These are phyloP conservation scores for Unio delphinus DNA, from an alignment of 2,888 invertebrate species.

Conservation along the genomic window DNA sequence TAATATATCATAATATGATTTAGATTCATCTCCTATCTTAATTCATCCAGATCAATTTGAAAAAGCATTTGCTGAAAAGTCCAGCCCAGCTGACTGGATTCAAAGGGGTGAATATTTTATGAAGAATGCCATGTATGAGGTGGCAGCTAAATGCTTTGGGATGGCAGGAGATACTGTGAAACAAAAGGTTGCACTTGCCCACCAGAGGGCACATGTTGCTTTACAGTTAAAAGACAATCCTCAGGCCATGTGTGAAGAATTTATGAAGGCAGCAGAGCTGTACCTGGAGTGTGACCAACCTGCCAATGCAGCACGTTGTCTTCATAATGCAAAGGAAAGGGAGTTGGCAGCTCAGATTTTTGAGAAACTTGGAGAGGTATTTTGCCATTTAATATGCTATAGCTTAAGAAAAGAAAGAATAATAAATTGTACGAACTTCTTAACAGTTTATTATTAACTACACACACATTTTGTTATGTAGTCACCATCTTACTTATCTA, in stretches of 20 bases:
- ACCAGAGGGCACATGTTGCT: conserved; percentile 49
- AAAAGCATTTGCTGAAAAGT: conserved; percentile 57
- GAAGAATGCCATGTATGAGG: conserved; percentile 50
- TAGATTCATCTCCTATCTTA: no score
- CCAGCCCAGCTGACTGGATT: conserved; percentile 53
- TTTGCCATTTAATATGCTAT: no score
- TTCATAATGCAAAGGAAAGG: conserved; percentile 51
- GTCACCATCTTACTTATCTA: no score
- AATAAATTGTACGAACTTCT: no score
- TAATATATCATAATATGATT: no score
- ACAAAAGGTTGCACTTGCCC: conserved; percentile 54
- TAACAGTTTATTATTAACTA: no score
- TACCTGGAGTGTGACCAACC: conserved; percentile 49
- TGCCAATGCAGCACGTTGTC: conserved; percentile 47
- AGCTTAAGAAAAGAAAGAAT: no score
- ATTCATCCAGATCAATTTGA: conserved; percentile 23
- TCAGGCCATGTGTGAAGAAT: conserved; percentile 48
- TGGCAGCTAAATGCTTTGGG: conserved; percentile 61
- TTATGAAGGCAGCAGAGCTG: conserved; percentile 46
- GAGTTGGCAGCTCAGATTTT: conserved; percentile 47
- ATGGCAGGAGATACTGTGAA: conserved; percentile 39
- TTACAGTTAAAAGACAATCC: conserved; percentile 45
- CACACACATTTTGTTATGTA: no score
- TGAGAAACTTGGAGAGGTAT: conserved; percentile 54
- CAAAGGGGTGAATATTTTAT: conserved; percentile 56